Percentiles rank a stretch among this genome's conserved stretches.
Conservation (phyloP, 2,888 invertebrate species). For the Odontocolon sp. region DNA sequence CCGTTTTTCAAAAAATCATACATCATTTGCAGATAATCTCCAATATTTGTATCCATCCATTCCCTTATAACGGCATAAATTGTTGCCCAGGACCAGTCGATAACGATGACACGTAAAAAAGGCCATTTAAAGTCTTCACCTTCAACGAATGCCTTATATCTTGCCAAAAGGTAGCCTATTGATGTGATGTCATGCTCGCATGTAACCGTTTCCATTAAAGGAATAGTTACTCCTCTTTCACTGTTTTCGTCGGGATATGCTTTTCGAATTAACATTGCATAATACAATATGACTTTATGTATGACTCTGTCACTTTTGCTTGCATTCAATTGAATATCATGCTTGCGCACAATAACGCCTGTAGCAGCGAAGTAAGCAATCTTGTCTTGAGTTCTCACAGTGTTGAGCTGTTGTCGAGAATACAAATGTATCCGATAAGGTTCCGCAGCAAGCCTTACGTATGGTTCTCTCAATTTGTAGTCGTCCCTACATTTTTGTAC, state of each 20-base stretch:
- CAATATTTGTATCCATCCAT: not conserved
- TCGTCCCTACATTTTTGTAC: not conserved
- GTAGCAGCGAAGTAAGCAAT: not conserved
- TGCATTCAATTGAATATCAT: not conserved
- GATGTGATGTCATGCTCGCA: not conserved
- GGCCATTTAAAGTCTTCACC: not conserved
- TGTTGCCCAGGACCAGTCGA: constrained; percentile 21
- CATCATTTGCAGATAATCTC: not conserved
- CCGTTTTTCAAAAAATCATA: not conserved
- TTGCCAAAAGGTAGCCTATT: not conserved
- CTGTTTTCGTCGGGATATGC: not conserved
- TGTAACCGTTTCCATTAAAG: not conserved
- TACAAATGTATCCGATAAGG: not conserved
- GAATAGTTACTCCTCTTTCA: not conserved
- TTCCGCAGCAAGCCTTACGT: not conserved
- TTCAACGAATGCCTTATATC: not conserved
- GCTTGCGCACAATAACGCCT: not conserved
- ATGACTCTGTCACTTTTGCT: not conserved
- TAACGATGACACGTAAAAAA: not conserved
- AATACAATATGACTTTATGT: not conserved
- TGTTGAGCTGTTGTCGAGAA: not conserved
- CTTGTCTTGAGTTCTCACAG: not conserved
- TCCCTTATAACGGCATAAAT: not conserved
- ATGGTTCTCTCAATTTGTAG: not conserved
- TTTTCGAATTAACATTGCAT: not conserved